These are phyloP conservation scores for Oeneis ivallda DNA, from an alignment of 2,888 invertebrate species.

Conservation along the genomic window DNA sequence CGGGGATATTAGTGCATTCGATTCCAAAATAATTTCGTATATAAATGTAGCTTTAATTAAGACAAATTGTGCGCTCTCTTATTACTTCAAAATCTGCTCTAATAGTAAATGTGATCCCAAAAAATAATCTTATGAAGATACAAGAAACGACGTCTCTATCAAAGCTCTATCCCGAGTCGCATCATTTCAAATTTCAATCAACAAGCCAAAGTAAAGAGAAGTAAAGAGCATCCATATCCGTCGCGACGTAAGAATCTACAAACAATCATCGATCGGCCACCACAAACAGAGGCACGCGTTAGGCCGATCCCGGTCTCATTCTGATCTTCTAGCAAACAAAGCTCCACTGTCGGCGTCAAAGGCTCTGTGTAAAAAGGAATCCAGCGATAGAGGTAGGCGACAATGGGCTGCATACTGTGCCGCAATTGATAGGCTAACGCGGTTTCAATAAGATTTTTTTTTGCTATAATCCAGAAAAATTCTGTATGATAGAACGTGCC, in stretches of 20 bases:
- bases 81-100: background rate
- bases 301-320: conserved; percentile 66
- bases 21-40: no score
- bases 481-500: no score
- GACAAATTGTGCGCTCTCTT: no score
- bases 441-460: conserved; percentile 4
- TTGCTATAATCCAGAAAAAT: background rate
- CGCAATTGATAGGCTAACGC: conserved; percentile 43
- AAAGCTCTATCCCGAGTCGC: conserved; percentile 10
- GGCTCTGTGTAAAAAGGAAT: conserved; percentile 78
- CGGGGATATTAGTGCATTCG: no score
- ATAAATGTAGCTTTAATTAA: no score
- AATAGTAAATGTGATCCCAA: background rate
- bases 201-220: conserved; percentile 32
- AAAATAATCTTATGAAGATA: background rate
- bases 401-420: conserved; percentile 72
- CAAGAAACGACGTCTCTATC: background rate
- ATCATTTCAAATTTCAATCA: conserved; percentile 34
- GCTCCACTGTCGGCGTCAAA: conserved; percentile 65
- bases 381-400: conserved; percentile 80
- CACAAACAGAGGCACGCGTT: conserved; percentile 65
- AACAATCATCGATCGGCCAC: conserved; percentile 51
- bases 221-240: conserved; percentile 23
- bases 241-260: conserved; percentile 46
- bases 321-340: conserved; percentile 78